A percentile compares a stretch with the other conserved stretches of the same genome.
Conservation (phyloP, 2,888 invertebrate species). For the Galerucella nymphaeae region DNA sequence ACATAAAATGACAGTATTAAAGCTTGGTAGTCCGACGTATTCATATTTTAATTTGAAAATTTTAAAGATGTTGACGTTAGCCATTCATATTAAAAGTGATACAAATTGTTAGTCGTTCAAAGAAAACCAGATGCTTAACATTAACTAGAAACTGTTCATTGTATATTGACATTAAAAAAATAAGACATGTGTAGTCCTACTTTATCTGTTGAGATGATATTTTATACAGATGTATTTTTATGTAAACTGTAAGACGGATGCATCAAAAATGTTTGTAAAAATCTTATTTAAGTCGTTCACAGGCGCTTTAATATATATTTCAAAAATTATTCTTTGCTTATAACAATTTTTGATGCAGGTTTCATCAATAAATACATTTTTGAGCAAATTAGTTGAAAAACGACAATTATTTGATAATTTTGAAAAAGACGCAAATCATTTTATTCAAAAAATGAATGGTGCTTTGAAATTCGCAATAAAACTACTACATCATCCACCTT, state of each 20-base stretch:
- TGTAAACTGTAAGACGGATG: constrained; percentile 8
- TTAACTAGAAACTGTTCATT: constrained; percentile 14
- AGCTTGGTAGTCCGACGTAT: constrained; percentile 6
- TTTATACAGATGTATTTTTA: constrained; percentile 18
- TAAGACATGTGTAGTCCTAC: constrained; percentile 8
- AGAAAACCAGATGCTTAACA: constrained; percentile 16
- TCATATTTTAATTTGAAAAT: constrained; percentile 14
- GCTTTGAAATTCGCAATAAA: no score
- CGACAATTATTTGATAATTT: no score
- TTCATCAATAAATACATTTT: no score
- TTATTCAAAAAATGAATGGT: no score
- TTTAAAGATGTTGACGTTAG: constrained; percentile 17
- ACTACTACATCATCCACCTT: no score
- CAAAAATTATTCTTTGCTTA: no score
- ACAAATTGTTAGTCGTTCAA: constrained; percentile 17
- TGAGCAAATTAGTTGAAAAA: no score
- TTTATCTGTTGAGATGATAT: background rate
- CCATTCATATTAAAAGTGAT: constrained; percentile 12
- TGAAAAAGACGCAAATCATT: no score
- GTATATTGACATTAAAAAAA: constrained; percentile 19
- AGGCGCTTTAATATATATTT: background rate
- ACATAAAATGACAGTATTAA: constrained; percentile 5
- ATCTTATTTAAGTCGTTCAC: background rate
- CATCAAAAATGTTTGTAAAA: constrained; percentile 3
- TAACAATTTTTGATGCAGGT: no score